Evolutionary conservation across 2,797 vertebrate species (phyloP).

Genomic region (Poecilia gillii): DNA sequence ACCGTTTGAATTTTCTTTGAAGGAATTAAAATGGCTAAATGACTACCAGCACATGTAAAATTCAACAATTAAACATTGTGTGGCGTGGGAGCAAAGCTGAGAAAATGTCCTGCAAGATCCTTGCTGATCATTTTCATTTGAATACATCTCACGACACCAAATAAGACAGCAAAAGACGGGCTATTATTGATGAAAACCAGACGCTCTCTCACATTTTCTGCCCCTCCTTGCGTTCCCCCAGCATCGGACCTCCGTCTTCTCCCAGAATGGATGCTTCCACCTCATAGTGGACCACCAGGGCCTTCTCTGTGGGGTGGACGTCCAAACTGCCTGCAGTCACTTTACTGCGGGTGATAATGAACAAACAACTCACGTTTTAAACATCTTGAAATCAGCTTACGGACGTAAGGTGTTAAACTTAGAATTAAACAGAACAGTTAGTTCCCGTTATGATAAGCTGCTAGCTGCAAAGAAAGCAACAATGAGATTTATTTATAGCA

Average conservation of each 20-base stretch:
- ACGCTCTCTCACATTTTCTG: conserved; percentile 91
- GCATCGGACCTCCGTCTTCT: conserved; percentile 89
- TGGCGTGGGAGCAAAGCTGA: not conserved
- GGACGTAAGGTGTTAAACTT: not conserved
- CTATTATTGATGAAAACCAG: not conserved
- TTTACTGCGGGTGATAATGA: conserved; percentile 79
- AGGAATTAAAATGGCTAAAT: not conserved
- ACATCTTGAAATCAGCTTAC: not conserved
- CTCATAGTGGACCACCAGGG: conserved; percentile 96
- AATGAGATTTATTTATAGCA: not conserved
- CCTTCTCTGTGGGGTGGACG: conserved; percentile 96
- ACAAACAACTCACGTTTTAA: not conserved
- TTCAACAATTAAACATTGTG: not conserved
- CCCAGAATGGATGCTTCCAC: conserved; percentile 95
- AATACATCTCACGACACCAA: not conserved
- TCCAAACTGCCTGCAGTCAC: conserved; percentile 93
- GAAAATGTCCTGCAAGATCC: not conserved
- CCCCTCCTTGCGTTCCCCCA: conserved; percentile 94
- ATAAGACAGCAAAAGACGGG: not conserved
- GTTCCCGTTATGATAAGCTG: not conserved
- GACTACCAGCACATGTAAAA: not conserved
- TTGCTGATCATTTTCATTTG: not conserved
- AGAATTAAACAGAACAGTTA: not conserved
- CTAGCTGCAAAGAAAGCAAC: not conserved
- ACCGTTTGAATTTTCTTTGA: not conserved